Conservation (phyloP, 2,113 vertebrate genomes). For the Porphyrio hochstetteri region DNA sequence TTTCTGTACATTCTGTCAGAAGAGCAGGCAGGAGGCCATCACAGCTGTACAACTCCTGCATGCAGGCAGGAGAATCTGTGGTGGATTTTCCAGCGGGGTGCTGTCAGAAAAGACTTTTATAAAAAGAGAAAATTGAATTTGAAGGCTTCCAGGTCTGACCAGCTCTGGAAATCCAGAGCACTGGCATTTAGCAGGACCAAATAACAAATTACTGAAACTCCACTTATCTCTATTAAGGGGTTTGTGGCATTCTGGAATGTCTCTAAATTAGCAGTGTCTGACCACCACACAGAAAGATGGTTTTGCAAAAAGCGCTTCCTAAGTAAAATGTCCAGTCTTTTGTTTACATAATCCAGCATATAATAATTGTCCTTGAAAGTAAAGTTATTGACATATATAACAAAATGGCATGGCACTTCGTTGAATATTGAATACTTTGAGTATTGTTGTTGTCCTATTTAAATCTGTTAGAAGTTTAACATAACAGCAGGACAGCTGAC, state of each 20-base stretch:
- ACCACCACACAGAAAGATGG: background rate
- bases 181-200: background rate
- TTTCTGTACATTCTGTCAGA: background rate
- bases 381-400: background rate
- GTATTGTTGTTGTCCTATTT: background rate
- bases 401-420: background rate
- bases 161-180: background rate
- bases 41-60: accelerated
- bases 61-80: background rate
- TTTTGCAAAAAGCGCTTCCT: background rate
- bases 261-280: background rate
- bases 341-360: background rate
- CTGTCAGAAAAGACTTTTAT: background rate
- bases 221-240: background rate
- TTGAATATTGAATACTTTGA: background rate
- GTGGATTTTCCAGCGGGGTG: background rate
- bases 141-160: background rate
- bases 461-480: background rate
- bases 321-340: background rate
- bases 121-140: background rate
- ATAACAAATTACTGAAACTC: background rate
- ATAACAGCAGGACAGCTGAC: background rate
- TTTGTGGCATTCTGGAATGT: background rate
- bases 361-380: background rate
- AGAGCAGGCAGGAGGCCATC: background rate